A percentile compares a stretch with the other conserved stretches of the same genome.
These are phyloP conservation scores for Thera obeliscata DNA, from an alignment of 2,888 invertebrate species.

Conservation along the genomic window DNA sequence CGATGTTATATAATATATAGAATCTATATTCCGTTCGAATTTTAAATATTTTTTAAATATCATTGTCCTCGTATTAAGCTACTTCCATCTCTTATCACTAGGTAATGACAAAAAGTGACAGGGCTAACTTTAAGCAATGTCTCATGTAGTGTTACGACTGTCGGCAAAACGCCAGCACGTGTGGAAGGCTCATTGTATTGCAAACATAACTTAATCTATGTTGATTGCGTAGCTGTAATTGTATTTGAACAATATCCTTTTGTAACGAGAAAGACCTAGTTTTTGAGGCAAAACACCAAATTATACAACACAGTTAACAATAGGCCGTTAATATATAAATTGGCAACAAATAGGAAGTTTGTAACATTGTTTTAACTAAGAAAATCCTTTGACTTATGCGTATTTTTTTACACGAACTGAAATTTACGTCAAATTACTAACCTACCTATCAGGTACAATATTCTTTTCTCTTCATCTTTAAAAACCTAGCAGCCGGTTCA, in stretches of 20 bases:
- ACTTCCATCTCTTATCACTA: too few species aligned
- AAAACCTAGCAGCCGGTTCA: too few species aligned
- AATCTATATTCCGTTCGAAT: too few species aligned
- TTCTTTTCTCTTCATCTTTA: too few species aligned
- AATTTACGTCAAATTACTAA: too few species aligned
- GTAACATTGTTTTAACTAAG: slow-evolving; percentile 31
- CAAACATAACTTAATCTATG: slow-evolving; percentile 70
- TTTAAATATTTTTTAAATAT: too few species aligned
- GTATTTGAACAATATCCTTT: slow-evolving; percentile 80
- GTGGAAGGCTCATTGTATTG: slow-evolving; percentile 12
- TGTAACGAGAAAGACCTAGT: slow-evolving; percentile 78
- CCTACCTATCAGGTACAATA: too few species aligned
- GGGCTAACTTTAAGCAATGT: not conserved
- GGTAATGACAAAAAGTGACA: not conserved
- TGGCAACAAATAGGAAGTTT: slow-evolving; percentile 50
- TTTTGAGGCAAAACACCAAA: slow-evolving; percentile 74
- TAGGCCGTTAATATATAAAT: slow-evolving; percentile 60
- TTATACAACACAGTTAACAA: slow-evolving; percentile 71
- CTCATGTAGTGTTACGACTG: not conserved
- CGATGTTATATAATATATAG: too few species aligned
- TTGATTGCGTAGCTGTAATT: slow-evolving; percentile 75
- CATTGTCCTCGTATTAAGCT: too few species aligned
- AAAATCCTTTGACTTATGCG: slow-evolving; percentile 36
- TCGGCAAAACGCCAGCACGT: slow-evolving; percentile 6
- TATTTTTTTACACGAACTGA: not conserved